Evolutionary conservation across 2,888 invertebrate species (phyloP).

Genomic region (Drosophila planitibia): DNA sequence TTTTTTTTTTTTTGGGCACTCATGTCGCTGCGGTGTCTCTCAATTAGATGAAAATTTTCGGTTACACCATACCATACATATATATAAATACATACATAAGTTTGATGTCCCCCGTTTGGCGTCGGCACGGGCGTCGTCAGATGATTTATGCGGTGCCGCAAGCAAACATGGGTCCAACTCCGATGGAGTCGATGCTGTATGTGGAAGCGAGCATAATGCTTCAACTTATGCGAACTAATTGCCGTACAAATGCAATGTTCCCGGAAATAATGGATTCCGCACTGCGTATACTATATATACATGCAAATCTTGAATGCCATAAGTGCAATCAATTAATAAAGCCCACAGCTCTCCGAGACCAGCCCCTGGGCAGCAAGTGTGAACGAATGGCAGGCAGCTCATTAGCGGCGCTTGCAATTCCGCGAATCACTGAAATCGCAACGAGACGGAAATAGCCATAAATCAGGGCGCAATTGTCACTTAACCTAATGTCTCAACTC

Average conservation of each 20-base stretch:
- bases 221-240: conserved; percentile 81
- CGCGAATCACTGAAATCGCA: conserved; percentile 83
- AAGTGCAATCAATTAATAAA: conserved; percentile 78
- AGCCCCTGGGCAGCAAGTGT: conserved; percentile 44
- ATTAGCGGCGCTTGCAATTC: conserved; percentile 84
- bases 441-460: conserved; percentile 83
- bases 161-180: conserved; percentile 60
- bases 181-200: conserved; percentile 14
- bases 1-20: conserved; percentile 5
- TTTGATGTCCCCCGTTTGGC: conserved; percentile 42
- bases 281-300: conserved; percentile 17
- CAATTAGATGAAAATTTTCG: conserved; percentile 71
- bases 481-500: conserved; percentile 69
- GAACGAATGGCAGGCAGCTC: conserved; percentile 69
- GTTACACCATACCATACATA: conserved; percentile 57
- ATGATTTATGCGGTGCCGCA: conserved; percentile 78
- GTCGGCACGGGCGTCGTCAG: conserved; percentile 50
- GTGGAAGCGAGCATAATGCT: conserved; percentile 53
- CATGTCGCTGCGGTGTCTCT: conserved; percentile 62
- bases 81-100: conserved; percentile 61
- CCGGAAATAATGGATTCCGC: conserved; percentile 82
- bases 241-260: conserved; percentile 85
- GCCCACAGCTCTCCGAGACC: conserved; percentile 16
- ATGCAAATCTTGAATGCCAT: conserved; percentile 70
- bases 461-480: conserved; percentile 78